Evolutionary conservation across 1,140 invertebrate species (phyloP).

Genomic region (Zaprionus ghesquierei): DNA sequence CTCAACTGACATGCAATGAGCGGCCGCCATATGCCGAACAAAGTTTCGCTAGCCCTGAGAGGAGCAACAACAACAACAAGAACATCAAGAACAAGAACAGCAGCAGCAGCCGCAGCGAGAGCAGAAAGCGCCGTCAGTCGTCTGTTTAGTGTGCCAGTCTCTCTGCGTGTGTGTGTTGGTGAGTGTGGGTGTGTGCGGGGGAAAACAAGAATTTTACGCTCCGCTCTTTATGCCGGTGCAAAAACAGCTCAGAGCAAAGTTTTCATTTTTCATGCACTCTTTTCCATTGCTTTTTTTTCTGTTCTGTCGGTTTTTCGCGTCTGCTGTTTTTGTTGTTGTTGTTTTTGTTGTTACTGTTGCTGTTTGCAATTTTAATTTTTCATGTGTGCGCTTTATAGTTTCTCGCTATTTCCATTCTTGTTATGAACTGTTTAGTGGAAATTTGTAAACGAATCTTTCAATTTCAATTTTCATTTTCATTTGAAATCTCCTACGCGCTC

Average conservation of each 20-base stretch:
- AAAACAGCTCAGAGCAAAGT: conserved; percentile 46
- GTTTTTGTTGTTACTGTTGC: background rate
- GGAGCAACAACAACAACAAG: conserved; percentile 22
- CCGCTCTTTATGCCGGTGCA: conserved; percentile 54
- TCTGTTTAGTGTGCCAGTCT: conserved; percentile 10
- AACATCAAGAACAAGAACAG: conserved; percentile 19
- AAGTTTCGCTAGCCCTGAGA: conserved; percentile 49
- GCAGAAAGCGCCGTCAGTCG: conserved; percentile 10
- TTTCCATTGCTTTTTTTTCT: background rate
- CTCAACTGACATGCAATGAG: conserved; percentile 48
- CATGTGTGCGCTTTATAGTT: conserved; percentile 19
- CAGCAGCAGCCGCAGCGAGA: conserved; percentile 24
- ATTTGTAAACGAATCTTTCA: conserved; percentile 4
- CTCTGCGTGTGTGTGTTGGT: conserved; percentile 12
- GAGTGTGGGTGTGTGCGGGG: background rate
- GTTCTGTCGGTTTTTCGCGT: background rate
- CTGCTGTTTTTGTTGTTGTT: background rate
- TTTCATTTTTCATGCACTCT: conserved; percentile 39
- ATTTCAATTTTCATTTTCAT: background rate
- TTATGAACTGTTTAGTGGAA: conserved; percentile 26
- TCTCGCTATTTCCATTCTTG: conserved; percentile 6
- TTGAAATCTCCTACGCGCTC: background rate
- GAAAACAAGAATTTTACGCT: conserved; percentile 60
- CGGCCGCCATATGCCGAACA: conserved; percentile 55
- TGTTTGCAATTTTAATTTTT: conserved; percentile 36